These are phyloP conservation scores for Heliconius congener DNA, from an alignment of 1,140 invertebrate species.

Conservation along the genomic window DNA sequence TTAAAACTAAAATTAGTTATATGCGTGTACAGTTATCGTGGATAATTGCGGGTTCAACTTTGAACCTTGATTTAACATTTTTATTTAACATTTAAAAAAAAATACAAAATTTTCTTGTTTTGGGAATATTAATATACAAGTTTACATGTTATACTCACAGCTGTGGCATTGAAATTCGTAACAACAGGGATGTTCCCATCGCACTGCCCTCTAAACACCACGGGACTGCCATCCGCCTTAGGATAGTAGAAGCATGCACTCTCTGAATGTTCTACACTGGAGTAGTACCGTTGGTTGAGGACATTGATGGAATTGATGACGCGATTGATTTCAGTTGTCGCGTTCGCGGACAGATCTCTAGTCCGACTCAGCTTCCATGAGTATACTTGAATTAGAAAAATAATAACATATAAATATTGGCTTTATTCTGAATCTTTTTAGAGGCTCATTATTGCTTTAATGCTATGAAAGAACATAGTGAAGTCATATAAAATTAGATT, in stretches of 20 bases:
- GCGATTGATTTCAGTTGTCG: slow-evolving; percentile 46
- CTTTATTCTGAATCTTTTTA: too few species aligned
- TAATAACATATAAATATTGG: neutral
- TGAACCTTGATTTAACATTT: too few species aligned
- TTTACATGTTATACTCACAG: slow-evolving; percentile 40
- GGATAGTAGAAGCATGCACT: slow-evolving; percentile 63
- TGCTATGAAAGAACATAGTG: too few species aligned
- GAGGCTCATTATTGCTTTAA: too few species aligned
- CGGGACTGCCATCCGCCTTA: slow-evolving; percentile 40
- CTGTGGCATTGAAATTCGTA: slow-evolving; percentile 45
- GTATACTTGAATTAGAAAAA: slow-evolving; percentile 50
- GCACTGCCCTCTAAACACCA: slow-evolving; percentile 56
- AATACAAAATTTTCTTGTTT: too few species aligned
- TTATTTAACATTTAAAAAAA: too few species aligned
- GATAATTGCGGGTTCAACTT: too few species aligned
- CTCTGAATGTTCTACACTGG: slow-evolving; percentile 45
- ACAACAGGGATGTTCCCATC: slow-evolving; percentile 50
- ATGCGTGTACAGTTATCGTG: too few species aligned
- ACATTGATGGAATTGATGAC: slow-evolving; percentile 52
- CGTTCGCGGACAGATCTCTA: slow-evolving; percentile 37
- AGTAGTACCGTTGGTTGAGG: slow-evolving; percentile 55
- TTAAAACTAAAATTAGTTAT: too few species aligned
- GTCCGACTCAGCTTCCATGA: slow-evolving; percentile 65
- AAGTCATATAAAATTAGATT: too few species aligned
- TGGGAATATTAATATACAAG: too few species aligned